Evolutionary conservation across 2,113 vertebrate genomes (phyloP).

Genomic region (Perca fluviatilis): DNA sequence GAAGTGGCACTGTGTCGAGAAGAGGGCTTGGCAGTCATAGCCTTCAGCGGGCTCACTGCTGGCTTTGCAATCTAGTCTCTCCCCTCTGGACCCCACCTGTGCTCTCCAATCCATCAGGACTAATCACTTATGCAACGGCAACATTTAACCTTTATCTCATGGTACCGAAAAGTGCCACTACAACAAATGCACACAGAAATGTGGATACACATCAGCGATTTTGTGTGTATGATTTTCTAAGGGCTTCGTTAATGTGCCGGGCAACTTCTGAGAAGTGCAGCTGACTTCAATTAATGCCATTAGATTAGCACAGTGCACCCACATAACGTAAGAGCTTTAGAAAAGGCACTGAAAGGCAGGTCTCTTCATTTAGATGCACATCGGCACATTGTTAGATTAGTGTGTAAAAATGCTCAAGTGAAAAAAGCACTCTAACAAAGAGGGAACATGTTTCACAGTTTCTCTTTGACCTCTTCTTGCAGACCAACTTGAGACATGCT

Average conservation of each 20-base stretch:
- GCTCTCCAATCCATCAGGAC: slow-evolving; percentile 65
- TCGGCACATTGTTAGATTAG: slow-evolving; percentile 61
- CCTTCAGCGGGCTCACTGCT: slow-evolving; percentile 48
- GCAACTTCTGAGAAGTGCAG: slow-evolving; percentile 69
- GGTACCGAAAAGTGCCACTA: slow-evolving; percentile 68
- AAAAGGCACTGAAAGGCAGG: slow-evolving; percentile 69
- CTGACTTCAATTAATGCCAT: slow-evolving; percentile 77
- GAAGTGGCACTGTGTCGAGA: slow-evolving; percentile 66
- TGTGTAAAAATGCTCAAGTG: slow-evolving; percentile 36
- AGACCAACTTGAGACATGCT: slow-evolving; percentile 25
- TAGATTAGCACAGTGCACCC: slow-evolving; percentile 67
- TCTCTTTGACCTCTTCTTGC: slow-evolving; percentile 53
- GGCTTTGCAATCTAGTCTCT: slow-evolving; percentile 56
- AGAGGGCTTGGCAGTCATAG: slow-evolving; percentile 53
- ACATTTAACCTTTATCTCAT: slow-evolving; percentile 75
- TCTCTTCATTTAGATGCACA: slow-evolving; percentile 72
- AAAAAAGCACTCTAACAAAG: slow-evolving; percentile 25
- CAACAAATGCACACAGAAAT: slow-evolving; percentile 52
- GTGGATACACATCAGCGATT: slow-evolving; percentile 25
- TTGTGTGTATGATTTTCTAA: slow-evolving; percentile 38
- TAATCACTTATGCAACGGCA: slow-evolving; percentile 66
- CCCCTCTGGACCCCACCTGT: slow-evolving; percentile 66
- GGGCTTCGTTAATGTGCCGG: slow-evolving; percentile 46
- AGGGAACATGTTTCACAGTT: slow-evolving; percentile 36
- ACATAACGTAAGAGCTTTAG: slow-evolving; percentile 68